These are phyloP conservation scores for Hydrozoanthus gracilis DNA, from an alignment of 92 coral and sea anemone species.

Conservation along the genomic window DNA sequence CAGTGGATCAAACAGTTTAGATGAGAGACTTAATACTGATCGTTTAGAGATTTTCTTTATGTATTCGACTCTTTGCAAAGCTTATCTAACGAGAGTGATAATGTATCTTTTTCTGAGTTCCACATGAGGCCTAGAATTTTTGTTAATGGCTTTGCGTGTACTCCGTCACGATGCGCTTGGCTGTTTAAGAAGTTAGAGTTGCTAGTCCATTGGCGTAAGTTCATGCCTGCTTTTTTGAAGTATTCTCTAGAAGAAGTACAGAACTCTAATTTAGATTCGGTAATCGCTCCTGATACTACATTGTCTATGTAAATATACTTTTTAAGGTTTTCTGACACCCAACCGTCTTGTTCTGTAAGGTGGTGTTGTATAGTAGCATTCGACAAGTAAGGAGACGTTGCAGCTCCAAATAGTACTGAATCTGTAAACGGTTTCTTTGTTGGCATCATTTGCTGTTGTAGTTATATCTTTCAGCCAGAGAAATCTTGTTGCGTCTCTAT, in stretches of 20 bases:
- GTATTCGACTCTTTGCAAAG: slow-evolving; percentile 10
- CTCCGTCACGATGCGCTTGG: slow-evolving; percentile 9
- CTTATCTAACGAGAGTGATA: slow-evolving; percentile 42
- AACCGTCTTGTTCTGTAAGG: slow-evolving; percentile 5
- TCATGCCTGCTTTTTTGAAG: slow-evolving; percentile 56
- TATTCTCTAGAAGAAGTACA: slow-evolving; percentile 39
- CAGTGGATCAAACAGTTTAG: slow-evolving; percentile 36
- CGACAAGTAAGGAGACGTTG: slow-evolving; percentile 56
- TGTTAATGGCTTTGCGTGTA: slow-evolving; percentile 25
- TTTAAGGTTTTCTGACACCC: slow-evolving; percentile 44
- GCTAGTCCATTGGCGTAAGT: slow-evolving; percentile 55
- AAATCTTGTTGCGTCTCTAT: slow-evolving; percentile 69
- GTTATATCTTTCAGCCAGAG: slow-evolving; percentile 59
- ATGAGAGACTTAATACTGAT: slow-evolving; percentile 42
- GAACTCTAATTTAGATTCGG: slow-evolving; percentile 12
- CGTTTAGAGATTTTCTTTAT: slow-evolving; percentile 37
- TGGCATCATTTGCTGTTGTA: slow-evolving; percentile 47
- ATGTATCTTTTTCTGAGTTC: slow-evolving; percentile 26
- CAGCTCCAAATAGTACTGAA: slow-evolving; percentile 63
- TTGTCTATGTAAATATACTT: slow-evolving; percentile 55
- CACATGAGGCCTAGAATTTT: slow-evolving; percentile 24
- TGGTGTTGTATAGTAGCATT: slow-evolving; percentile 56
- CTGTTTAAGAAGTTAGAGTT: slow-evolving; percentile 33
- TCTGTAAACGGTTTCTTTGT: slow-evolving; percentile 49
- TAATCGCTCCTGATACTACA: slow-evolving; percentile 47